Evolutionary conservation across 2,888 invertebrate species (phyloP).

Genomic region (Parnassius mnemosyne): DNA sequence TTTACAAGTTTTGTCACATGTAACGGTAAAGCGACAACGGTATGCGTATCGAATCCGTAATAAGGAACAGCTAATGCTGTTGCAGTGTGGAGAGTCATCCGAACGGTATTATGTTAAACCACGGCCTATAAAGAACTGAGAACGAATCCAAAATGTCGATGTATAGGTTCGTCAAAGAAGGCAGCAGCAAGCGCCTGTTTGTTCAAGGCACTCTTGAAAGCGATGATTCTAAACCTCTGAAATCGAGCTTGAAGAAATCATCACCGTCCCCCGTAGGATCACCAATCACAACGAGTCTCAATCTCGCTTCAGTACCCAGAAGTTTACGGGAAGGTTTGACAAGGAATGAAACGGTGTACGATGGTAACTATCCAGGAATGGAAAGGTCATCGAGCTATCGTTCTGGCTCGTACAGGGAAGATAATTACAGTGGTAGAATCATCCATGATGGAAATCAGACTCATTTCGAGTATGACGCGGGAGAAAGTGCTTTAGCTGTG

Average conservation of each 20-base stretch:
- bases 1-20: slow-evolving; percentile 41
- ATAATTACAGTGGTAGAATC: slow-evolving; percentile 69
- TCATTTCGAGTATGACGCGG: slow-evolving; percentile 72
- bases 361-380: slow-evolving; percentile 74
- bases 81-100: slow-evolving; percentile 46
- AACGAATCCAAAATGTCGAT: slow-evolving; percentile 81
- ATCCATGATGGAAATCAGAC: slow-evolving; percentile 76
- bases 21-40: slow-evolving; percentile 37
- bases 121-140: slow-evolving; percentile 55
- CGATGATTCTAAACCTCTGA: slow-evolving; percentile 77
- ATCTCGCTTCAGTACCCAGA: slow-evolving; percentile 78
- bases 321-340: slow-evolving; percentile 76
- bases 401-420: slow-evolving; percentile 67
- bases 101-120: slow-evolving; percentile 60
- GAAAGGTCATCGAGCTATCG: slow-evolving; percentile 64
- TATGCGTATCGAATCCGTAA: slow-evolving; percentile 70
- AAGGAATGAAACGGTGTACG: slow-evolving; percentile 73
- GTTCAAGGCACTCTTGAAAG: slow-evolving; percentile 86
- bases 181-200: slow-evolving; percentile 84
- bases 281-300: slow-evolving; percentile 82
- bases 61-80: slow-evolving; percentile 44
- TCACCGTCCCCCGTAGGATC: slow-evolving; percentile 78
- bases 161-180: slow-evolving; percentile 90
- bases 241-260: slow-evolving; percentile 76
- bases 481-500: slow-evolving; percentile 66